Evolutionary conservation across 2,888 invertebrate species (phyloP).

Genomic region (Parochlus steinenii): DNA sequence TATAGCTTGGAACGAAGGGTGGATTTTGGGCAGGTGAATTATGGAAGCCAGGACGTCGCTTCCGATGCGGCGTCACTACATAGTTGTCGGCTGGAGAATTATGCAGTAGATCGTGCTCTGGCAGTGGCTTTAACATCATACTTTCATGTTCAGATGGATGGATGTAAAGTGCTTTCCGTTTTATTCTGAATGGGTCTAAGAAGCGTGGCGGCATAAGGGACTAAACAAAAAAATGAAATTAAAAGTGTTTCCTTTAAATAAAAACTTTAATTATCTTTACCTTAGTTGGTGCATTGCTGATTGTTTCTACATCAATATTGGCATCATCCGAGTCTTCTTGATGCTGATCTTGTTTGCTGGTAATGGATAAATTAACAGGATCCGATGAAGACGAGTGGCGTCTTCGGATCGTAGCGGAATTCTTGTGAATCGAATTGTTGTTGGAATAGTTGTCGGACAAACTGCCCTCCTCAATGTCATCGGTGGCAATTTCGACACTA

Average conservation of each 20-base stretch:
- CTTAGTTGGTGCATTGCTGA: slow-evolving; percentile 30
- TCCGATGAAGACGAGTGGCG: slow-evolving; percentile 50
- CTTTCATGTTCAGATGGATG: slow-evolving; percentile 52
- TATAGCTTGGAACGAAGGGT: slow-evolving; percentile 63
- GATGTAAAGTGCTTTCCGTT: slow-evolving; percentile 44
- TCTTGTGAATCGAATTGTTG: slow-evolving; percentile 19
- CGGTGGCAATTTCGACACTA: slow-evolving; percentile 32
- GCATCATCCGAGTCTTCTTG: slow-evolving; percentile 40
- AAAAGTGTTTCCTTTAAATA: not conserved
- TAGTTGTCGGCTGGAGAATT: slow-evolving; percentile 66
- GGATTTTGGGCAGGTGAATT: slow-evolving; percentile 76
- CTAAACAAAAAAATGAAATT: slow-evolving; percentile 10
- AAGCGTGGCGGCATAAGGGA: slow-evolving; percentile 24
- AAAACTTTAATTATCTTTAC: slow-evolving; percentile 14
- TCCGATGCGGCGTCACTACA: slow-evolving; percentile 74
- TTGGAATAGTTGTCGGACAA: slow-evolving; percentile 22
- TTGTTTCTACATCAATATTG: slow-evolving; percentile 37
- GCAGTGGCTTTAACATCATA: slow-evolving; percentile 31
- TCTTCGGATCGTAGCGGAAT: slow-evolving; percentile 37
- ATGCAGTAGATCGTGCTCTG: slow-evolving; percentile 52
- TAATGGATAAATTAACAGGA: slow-evolving; percentile 62
- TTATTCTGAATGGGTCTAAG: slow-evolving; percentile 31
- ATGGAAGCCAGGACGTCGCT: slow-evolving; percentile 72
- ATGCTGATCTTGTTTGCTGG: slow-evolving; percentile 38
- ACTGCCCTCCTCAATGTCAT: slow-evolving; percentile 28